phyloP scores from a whole-genome alignment of 2,888 invertebrate species.

The Bombylius discolor region DNA sequence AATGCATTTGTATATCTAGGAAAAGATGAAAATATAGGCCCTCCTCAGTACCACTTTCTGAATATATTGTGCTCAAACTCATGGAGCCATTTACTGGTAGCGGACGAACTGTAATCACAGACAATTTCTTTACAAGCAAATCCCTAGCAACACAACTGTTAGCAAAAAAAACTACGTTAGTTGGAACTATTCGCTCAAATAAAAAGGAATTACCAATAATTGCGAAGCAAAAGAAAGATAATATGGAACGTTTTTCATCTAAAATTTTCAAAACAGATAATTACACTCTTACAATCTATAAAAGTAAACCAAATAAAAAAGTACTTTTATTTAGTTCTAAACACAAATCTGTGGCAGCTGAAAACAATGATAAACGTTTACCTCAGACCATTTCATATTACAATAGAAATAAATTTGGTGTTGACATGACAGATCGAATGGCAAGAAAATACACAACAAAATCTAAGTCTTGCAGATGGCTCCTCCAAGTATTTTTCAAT shows the following conservation, averaged over 20 bases:
- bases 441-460: conserved; percentile 21
- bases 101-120: conserved; percentile 18
- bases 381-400: conserved; percentile 16
- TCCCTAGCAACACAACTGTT: conserved; percentile 13
- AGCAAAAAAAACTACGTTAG: conserved; percentile 18
- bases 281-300: conserved; percentile 8
- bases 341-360: conserved; percentile 3
- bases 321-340: conserved; percentile 1
- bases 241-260: neutral
- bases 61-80: conserved; percentile 19
- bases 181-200: conserved; percentile 17
- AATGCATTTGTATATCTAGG: conserved; percentile 18
- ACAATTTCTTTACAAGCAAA: conserved; percentile 12
- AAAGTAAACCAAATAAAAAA: conserved; percentile 7
- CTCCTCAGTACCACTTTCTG: conserved; percentile 13
- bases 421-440: conserved; percentile 17
- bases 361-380: conserved; percentile 10
- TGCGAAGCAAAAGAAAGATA: neutral
- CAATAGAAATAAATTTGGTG: conserved; percentile 15
- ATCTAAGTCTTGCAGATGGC: conserved; percentile 18
- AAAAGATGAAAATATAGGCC: conserved; percentile 14
- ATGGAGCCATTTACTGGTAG: conserved; percentile 16
- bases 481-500: conserved; percentile 19
- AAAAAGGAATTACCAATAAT: neutral
- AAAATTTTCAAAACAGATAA: conserved; percentile 4